Evolutionary conservation across 2,113 vertebrate genomes (phyloP).

Genomic region (Lucifuga dentata): DNA sequence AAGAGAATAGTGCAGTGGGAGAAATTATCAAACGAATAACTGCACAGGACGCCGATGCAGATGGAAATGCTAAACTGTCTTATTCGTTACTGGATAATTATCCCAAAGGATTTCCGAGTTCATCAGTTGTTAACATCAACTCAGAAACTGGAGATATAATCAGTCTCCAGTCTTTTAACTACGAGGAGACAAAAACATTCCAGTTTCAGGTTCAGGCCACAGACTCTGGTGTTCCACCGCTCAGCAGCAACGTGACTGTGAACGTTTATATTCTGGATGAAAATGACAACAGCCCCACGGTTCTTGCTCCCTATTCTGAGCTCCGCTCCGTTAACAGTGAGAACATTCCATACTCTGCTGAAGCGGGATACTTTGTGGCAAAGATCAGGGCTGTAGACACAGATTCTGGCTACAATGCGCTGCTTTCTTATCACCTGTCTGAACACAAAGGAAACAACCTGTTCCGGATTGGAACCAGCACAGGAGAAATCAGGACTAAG

Average conservation of each 20-base stretch:
- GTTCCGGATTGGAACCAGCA: constrained; percentile 58
- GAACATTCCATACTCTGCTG: constrained; percentile 58
- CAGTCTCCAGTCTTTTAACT: constrained; percentile 61
- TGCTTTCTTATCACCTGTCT: constrained; percentile 59
- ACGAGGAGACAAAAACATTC: constrained; percentile 64
- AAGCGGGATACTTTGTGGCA: constrained; percentile 56
- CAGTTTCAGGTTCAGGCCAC: constrained; percentile 64
- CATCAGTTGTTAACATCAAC: constrained; percentile 59
- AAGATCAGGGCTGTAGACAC: constrained; percentile 65
- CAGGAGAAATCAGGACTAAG: constrained; percentile 55
- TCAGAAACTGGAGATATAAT: constrained; percentile 65
- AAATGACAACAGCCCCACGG: constrained; percentile 42
- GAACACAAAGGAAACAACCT: constrained; percentile 54
- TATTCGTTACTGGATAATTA: constrained; percentile 56
- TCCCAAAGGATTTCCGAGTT: not conserved
- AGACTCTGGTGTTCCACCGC: constrained; percentile 28
- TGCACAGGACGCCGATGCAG: constrained; percentile 70
- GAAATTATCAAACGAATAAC: constrained; percentile 54
- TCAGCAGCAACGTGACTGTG: constrained; percentile 73
- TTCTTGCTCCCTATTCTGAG: constrained; percentile 62
- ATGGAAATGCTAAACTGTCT: constrained; percentile 58
- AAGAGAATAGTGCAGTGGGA: constrained; percentile 71
- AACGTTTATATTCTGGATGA: constrained; percentile 73
- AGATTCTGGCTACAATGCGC: constrained; percentile 66
- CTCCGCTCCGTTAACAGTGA: constrained; percentile 63